Conservation (phyloP, 2,888 invertebrate species). For the Aleiodes leptofemur region DNA sequence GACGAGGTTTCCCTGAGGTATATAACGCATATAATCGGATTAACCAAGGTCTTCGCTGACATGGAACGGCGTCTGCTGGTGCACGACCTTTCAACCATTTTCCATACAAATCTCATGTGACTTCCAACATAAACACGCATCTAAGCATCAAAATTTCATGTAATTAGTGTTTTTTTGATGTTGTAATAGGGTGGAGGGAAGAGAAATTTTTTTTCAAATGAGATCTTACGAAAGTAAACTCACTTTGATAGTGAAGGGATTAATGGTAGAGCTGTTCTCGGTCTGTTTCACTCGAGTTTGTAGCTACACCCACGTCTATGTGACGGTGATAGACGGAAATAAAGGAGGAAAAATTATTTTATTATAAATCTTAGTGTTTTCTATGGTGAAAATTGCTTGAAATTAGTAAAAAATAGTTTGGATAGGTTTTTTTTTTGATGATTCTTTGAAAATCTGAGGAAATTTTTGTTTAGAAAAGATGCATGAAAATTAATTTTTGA, state of each 20-base stretch:
- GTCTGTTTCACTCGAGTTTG: conserved; percentile 53
- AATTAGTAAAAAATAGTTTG: no score
- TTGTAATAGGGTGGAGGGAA: conserved; percentile 1
- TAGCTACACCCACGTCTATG: conserved; percentile 52
- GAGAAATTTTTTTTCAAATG: conserved; percentile 6
- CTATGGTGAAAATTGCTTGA: no score
- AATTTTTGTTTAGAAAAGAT: no score
- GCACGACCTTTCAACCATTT: conserved; percentile 11
- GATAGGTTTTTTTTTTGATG: no score
- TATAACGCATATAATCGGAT: conserved; percentile 35
- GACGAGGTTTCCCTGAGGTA: conserved; percentile 26
- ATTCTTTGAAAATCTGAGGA: no score
- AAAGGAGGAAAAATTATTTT: no score
- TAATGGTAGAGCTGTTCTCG: conserved; percentile 46
- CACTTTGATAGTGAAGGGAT: conserved; percentile 26
- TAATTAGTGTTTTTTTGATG: conserved; percentile 22
- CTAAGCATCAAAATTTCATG: background rate
- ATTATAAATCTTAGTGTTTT: no score
- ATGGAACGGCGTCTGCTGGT: conserved; percentile 28
- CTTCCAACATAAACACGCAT: background rate
- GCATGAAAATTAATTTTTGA: no score
- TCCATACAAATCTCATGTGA: background rate
- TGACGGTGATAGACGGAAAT: background rate
- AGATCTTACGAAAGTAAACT: conserved; percentile 18
- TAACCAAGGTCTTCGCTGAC: conserved; percentile 39